These are phyloP conservation scores for Timema podura DNA, from an alignment of 2,888 invertebrate species.

Conservation along the genomic window DNA sequence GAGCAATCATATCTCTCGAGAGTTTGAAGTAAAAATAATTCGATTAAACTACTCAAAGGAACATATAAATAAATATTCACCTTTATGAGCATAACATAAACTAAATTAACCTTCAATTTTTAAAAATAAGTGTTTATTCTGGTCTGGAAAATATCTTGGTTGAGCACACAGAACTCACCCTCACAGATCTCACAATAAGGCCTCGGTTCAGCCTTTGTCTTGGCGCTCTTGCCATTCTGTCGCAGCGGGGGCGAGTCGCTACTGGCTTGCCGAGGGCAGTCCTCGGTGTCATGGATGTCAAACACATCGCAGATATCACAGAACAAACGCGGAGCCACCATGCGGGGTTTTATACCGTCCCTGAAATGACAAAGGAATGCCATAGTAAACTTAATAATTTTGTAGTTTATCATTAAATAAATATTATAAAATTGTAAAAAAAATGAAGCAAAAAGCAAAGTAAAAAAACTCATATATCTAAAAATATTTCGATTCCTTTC, in stretches of 20 bases:
- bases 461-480: no score
- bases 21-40: no score
- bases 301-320: conserved; percentile 98
- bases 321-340: conserved; percentile 74
- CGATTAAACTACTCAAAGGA: no score
- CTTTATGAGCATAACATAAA: no score
- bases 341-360: conserved; percentile 42
- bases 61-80: no score
- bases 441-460: no score
- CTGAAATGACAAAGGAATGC: conserved; percentile 23
- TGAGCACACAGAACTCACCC: conserved; percentile 58
- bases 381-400: conserved; percentile 2
- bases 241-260: conserved; percentile 52
- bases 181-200: conserved; percentile 94
- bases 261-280: conserved; percentile 82
- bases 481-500: no score
- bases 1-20: no score
- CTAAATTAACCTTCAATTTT: no score
- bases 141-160: no score
- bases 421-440: no score
- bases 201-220: conserved; percentile 47
- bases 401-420: background rate
- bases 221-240: conserved; percentile 41
- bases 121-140: no score
- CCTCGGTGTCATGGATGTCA: conserved; percentile 95